Evolutionary conservation across 92 coral and sea anemone genomes (phyloP).

Genomic region (Porites cylindrica): DNA sequence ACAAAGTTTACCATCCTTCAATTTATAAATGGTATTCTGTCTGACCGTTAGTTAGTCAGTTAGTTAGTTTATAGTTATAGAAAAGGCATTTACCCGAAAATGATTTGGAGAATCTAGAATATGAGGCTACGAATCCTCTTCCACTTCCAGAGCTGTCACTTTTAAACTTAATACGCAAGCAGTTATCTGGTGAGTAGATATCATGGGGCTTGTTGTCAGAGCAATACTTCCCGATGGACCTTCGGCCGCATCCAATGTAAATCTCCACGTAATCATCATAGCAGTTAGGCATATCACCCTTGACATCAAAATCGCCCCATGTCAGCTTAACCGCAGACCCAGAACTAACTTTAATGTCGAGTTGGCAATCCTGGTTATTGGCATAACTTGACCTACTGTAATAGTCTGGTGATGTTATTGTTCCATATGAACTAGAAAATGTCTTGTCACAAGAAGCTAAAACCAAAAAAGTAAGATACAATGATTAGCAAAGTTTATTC

Average conservation of each 20-base stretch:
- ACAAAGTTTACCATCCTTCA: too few species aligned
- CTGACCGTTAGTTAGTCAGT: too few species aligned
- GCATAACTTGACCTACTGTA: constrained; percentile 18
- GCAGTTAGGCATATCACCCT: constrained; percentile 76
- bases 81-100: neutral
- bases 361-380: constrained; percentile 41
- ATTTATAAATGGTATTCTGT: too few species aligned
- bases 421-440: neutral
- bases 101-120: neutral
- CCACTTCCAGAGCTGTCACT: constrained; percentile 61
- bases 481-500: too few species aligned
- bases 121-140: constrained; percentile 58
- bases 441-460: constrained; percentile 29
- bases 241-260: constrained; percentile 67
- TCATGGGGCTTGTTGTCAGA: constrained; percentile 72
- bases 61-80: too few species aligned
- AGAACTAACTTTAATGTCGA: constrained; percentile 39
- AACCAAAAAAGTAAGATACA: neutral
- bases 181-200: constrained; percentile 69
- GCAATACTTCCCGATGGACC: constrained; percentile 75
- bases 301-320: constrained; percentile 67
- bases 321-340: constrained; percentile 47
- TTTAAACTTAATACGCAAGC: constrained; percentile 66
- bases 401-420: constrained; percentile 9
- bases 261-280: constrained; percentile 74